Conservation (phyloP, 1,140 invertebrate genomes). For the Acromyrmex charruanus region DNA sequence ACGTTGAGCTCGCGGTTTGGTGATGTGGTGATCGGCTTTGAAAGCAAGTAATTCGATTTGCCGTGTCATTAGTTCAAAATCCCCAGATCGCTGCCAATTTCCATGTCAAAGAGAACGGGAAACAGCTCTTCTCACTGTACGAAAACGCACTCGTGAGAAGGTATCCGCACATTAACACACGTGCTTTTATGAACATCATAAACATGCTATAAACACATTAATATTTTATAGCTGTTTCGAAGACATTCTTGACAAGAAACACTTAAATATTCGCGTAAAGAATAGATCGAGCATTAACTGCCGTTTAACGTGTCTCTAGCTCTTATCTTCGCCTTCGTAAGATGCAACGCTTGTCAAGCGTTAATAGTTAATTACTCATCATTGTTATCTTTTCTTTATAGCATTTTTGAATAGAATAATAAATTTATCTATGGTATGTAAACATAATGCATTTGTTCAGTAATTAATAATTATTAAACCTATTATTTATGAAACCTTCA, state of each 20-base stretch:
- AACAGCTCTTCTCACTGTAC: not conserved
- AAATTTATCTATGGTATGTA: not conserved
- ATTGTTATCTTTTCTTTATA: not conserved
- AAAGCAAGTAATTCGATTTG: constrained; percentile 73
- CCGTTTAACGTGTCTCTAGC: not conserved
- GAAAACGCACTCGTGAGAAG: not conserved
- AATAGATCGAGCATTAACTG: not conserved
- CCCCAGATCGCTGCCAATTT: constrained; percentile 73
- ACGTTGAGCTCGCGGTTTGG: not conserved
- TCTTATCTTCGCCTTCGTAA: not conserved
- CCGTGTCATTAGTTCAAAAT: constrained; percentile 74
- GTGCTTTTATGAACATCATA: not conserved
- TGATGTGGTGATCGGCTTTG: constrained; percentile 58
- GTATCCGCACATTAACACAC: not conserved
- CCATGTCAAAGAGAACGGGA: constrained; percentile 72
- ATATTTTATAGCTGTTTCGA: not conserved
- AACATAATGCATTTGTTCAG: not conserved
- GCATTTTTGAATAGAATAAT: not conserved
- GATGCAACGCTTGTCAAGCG: not conserved
- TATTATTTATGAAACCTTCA: not conserved
- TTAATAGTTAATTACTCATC: not conserved
- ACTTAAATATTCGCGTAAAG: not conserved
- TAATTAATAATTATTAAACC: not conserved
- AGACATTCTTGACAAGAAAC: not conserved
- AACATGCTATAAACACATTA: not conserved